Conservation (phyloP, 1,140 invertebrate species). For the Drosophila kurseongensis region DNA sequence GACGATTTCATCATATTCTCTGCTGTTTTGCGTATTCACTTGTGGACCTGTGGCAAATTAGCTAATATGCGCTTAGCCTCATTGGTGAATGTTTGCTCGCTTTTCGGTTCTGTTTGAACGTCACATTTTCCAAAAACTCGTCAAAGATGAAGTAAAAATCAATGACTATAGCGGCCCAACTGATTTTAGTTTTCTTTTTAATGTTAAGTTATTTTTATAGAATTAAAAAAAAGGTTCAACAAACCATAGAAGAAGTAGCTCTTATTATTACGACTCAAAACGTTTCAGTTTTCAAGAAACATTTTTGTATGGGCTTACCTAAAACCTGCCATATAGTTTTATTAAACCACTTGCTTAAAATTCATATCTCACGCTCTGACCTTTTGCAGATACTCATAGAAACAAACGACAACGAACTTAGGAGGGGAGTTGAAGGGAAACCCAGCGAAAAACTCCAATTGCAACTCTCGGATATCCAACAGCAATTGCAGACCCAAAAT, state of each 20-base stretch:
- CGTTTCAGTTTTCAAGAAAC: too few species aligned
- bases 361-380: slow-evolving; percentile 70
- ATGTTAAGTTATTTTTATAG: too few species aligned
- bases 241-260: too few species aligned
- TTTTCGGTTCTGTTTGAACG: slow-evolving; percentile 10
- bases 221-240: too few species aligned
- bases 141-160: not conserved
- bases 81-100: slow-evolving; percentile 56
- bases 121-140: not conserved
- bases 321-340: not conserved
- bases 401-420: slow-evolving; percentile 40
- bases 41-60: slow-evolving; percentile 67
- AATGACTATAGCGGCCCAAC: too few species aligned
- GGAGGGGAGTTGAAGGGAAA: slow-evolving; percentile 15
- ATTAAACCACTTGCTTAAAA: slow-evolving; percentile 25
- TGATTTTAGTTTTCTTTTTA: too few species aligned
- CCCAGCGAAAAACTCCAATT: slow-evolving; percentile 29
- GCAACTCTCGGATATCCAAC: slow-evolving; percentile 47
- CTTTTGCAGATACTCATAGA: slow-evolving; percentile 65
- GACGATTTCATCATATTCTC: slow-evolving; percentile 74
- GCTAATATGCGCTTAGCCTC: slow-evolving; percentile 73
- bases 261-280: too few species aligned
- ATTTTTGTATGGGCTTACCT: not conserved
- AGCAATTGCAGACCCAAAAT: slow-evolving; percentile 43
- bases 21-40: slow-evolving; percentile 57